Evolutionary conservation across 2,888 invertebrate genomes (phyloP), one percentile per base, ranked within the genome.

Genomic region (Agrilus biguttatus): DNA sequence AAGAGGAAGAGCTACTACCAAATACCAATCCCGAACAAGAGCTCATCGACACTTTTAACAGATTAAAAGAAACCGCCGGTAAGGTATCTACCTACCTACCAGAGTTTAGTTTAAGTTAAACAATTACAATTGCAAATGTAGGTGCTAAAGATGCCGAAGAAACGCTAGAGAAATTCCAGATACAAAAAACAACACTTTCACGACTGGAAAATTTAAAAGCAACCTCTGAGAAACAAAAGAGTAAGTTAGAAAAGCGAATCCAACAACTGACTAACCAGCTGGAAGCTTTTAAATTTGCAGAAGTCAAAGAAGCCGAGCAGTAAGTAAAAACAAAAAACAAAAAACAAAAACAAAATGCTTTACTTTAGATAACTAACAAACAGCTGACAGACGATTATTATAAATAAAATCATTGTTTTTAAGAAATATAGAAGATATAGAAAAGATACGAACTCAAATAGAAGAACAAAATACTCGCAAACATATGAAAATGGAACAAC

Each of bases 291-390:
- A 86, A 84, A 61, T 88, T 82, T 60, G 79, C 83, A 0, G 84
- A 86, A 51, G 81, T 80, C 10, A 83, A 83, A 61, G 84, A 85
- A 54, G 79, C 78, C 46, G 85, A 87, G 67, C 79, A 81, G 87
- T 87, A 65, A 69, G 75, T 65, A 36, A 34, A 43, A 40, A n/a
- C n/a, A n/a, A 35, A 35, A 35, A 14, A 35, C 6, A 35, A n/a
- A n/a, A 8, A 5, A 13, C 2, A 35, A 13, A 35, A 14, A 23
- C 23, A 23, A 23, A 23, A 6, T 13, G 5, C 34, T 34, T 34
- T 34, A n/a, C 12, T 2, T 34, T 34, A n/a, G 4, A 3, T 4
- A 17, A 17, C 4, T 4, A 17, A 17, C 2, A 34, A 34, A 34
- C 6, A n/a, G 5, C 7, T 8, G 14, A 34, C n/a, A 34, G 5